phyloP scores from a whole-genome alignment of 2,113 vertebrate genomes.

The Macquaria australasica region DNA sequence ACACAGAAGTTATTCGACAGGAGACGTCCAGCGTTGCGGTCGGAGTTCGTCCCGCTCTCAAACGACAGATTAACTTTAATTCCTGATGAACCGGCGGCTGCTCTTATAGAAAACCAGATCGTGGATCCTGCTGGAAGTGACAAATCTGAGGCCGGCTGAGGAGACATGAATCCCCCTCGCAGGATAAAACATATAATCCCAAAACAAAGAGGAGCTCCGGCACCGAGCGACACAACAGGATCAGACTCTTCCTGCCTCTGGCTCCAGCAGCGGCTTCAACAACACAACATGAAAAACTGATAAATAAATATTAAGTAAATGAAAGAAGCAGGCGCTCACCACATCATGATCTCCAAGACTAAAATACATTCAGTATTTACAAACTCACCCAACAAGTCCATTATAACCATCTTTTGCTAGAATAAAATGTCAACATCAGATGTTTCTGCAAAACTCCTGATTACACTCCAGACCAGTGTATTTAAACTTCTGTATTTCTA shows the following conservation, averaged over 20 bases:
- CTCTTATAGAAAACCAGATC: not conserved
- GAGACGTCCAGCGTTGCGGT: not conserved
- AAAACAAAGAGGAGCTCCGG: conserved; percentile 35
- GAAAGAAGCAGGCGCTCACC: not conserved
- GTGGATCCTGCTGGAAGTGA: not conserved
- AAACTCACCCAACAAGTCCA: too few relatives aligned
- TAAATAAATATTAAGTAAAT: too few relatives aligned
- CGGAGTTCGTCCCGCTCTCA: conserved; percentile 17
- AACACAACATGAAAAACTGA: not conserved
- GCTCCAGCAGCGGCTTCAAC: not conserved
- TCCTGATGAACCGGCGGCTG: conserved; percentile 19
- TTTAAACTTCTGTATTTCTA: too few relatives aligned
- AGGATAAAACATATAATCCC: conserved; percentile 50
- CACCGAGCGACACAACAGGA: conserved; percentile 11
- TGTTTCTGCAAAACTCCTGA: too few relatives aligned
- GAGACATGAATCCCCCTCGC: not conserved
- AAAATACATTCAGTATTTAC: too few relatives aligned
- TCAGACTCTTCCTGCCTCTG: not conserved
- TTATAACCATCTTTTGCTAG: too few relatives aligned
- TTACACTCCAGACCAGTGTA: too few relatives aligned
- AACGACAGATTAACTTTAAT: conserved; percentile 64
- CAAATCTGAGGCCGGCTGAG: conserved; percentile 14
- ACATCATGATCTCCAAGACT: not conserved
- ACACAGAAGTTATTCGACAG: conserved; percentile 23
- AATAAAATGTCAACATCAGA: too few relatives aligned